phyloP scores from a whole-genome alignment of 2,113 vertebrate species.

The Eleginops maclovinus region DNA sequence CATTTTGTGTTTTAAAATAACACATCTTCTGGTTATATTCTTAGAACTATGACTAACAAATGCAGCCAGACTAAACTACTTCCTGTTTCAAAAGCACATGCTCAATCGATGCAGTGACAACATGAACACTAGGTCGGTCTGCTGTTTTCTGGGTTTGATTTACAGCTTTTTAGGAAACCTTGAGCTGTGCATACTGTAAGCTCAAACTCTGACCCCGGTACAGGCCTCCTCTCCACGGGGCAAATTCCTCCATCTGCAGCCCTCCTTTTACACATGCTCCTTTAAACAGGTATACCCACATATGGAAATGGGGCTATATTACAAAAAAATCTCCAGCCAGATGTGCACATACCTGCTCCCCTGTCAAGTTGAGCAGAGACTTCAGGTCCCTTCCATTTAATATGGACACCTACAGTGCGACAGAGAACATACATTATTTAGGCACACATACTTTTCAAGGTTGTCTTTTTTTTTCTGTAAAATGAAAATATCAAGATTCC shows the following conservation, averaged over 20 bases:
- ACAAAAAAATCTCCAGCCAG: slow-evolving; percentile 17
- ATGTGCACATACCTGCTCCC: slow-evolving; percentile 88
- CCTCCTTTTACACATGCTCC: slow-evolving; percentile 34
- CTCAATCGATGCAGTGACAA: slow-evolving; percentile 26
- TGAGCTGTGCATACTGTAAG: slow-evolving; percentile 44
- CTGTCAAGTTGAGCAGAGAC: slow-evolving; percentile 89
- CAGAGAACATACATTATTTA: not conserved
- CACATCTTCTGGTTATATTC: slow-evolving; percentile 1
- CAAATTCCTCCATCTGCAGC: slow-evolving; percentile 58
- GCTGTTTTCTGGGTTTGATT: slow-evolving; percentile 55
- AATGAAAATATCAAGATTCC: slow-evolving; percentile 55
- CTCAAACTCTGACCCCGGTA: slow-evolving; percentile 50
- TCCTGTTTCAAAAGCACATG: slow-evolving; percentile 21
- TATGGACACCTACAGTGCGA: slow-evolving; percentile 86
- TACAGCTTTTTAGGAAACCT: slow-evolving; percentile 26
- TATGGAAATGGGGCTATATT: slow-evolving; percentile 7
- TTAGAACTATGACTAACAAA: not conserved
- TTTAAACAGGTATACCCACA: slow-evolving; percentile 40
- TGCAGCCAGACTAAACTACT: not conserved
- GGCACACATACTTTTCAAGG: not conserved
- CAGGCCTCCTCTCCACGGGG: slow-evolving; percentile 38
- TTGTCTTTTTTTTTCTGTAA: not conserved
- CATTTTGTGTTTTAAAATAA: slow-evolving; percentile 5
- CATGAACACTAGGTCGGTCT: not conserved
- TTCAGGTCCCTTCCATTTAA: slow-evolving; percentile 87